Conservation (phyloP, 2,797 vertebrate genomes). For the Nyctibius grandis region DNA sequence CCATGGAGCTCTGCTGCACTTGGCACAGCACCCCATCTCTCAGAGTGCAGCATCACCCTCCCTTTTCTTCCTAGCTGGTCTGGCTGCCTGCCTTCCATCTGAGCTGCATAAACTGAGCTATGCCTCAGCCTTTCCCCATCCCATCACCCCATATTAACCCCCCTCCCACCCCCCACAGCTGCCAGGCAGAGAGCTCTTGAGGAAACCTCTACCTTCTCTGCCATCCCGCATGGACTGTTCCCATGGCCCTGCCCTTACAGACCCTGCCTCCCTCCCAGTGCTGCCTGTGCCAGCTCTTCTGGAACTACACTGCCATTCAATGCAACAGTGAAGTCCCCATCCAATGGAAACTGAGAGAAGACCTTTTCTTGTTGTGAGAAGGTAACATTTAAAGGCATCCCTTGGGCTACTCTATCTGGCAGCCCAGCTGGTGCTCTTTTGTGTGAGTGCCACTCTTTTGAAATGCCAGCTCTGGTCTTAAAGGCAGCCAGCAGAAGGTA, state of each 20-base stretch:
- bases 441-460: conserved; percentile 55
- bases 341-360: background rate
- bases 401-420: conserved; percentile 58
- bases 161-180: background rate
- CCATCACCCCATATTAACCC: background rate
- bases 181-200: background rate
- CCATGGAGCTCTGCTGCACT: background rate
- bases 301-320: background rate
- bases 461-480: conserved; percentile 69
- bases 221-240: rapidly evolving
- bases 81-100: background rate
- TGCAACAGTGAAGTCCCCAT: background rate
- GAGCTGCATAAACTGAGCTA: background rate
- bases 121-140: background rate
- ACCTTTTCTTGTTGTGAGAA: conserved; percentile 57
- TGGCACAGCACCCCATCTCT: background rate
- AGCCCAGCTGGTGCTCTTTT: conserved; percentile 73
- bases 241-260: background rate
- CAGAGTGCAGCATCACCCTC: rapidly evolving
- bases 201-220: background rate
- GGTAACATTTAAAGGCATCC: conserved; percentile 70
- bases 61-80: background rate
- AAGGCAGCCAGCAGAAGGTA: conserved; percentile 51
- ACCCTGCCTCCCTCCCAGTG: background rate
- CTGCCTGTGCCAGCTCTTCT: background rate